phyloP scores from a whole-genome alignment of 2,797 vertebrate genomes.

The Acipenser oxyrinchus region DNA sequence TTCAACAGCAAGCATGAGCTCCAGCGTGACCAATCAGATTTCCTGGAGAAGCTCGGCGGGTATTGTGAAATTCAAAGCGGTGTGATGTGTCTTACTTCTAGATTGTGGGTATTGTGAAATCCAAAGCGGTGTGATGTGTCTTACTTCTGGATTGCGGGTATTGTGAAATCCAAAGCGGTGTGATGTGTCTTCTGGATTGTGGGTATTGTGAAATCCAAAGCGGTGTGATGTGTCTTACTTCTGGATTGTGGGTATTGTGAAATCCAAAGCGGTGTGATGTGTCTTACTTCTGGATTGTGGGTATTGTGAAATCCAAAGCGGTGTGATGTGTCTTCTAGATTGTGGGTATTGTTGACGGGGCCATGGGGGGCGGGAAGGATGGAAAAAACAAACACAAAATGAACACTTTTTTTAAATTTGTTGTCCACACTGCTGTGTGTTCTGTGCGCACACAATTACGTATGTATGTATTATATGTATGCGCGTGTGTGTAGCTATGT shows the following conservation, averaged over 20 bases:
- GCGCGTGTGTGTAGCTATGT: too few relatives aligned
- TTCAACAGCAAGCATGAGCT: slow-evolving; percentile 27
- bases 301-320: slow-evolving; percentile 50
- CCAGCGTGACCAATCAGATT: slow-evolving; percentile 62
- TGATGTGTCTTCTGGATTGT: too few relatives aligned
- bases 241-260: slow-evolving; percentile 46
- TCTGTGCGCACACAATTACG: too few relatives aligned
- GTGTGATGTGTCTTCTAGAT: too few relatives aligned
- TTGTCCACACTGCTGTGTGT: too few relatives aligned
- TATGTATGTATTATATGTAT: too few relatives aligned
- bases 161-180: slow-evolving; percentile 43
- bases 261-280: slow-evolving; percentile 27
- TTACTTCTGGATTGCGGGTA: slow-evolving; percentile 38
- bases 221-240: too few relatives aligned
- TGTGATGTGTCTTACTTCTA: too few relatives aligned
- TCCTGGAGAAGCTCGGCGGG: slow-evolving; percentile 56
- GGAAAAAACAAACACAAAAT: too few relatives aligned
- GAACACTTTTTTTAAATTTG: too few relatives aligned
- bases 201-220: slow-evolving; percentile 54
- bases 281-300: slow-evolving; percentile 16
- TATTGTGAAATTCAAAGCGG: slow-evolving; percentile 47
- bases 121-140: slow-evolving; percentile 7
- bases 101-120: too few relatives aligned
- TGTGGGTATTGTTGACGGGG: background rate
- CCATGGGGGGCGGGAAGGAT: slow-evolving; percentile 17